Evolutionary conservation across 2,888 invertebrate genomes (phyloP), one percentile per base, ranked within the genome.

Genomic region (Rhamphomyia laevipes): DNA sequence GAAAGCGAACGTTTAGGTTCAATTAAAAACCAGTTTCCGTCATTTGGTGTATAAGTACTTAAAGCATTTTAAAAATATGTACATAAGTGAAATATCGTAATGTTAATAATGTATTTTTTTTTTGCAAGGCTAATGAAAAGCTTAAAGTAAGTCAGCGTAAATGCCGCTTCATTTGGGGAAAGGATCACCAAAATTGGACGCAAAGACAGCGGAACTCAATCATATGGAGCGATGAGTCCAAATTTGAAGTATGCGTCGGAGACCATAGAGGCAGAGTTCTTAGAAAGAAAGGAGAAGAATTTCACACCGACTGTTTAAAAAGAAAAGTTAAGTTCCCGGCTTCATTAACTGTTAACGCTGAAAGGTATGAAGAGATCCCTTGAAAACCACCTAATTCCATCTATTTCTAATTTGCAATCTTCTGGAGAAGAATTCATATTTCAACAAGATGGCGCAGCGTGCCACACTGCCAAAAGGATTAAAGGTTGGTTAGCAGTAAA

Each of bases 301-400:
- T 43, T 40, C 38, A 52, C 46, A 37, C 46, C 46, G 41, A 47
- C 40, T 52, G 51, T 42, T 38, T 48, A 43, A 53, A 45, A 47
- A 48, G 30, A 35, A 50, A 46, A 50, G 49, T 52, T 11, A 51
- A 50, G 50, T 50, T 47, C 17, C 52, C 51, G 12, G 46, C 45
- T 45, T 51, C 49, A 45, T 27, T 33, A 31, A 46, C 17, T 10
- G 43, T 50, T n/a, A 53, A 53, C 35, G 50, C 52, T 37, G 40
- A 48, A 43, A 49, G 48, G 47, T 53, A 53, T 27, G n/a, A 47
- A 13, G 47, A 50, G 5, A 55, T 51, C 27, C n/a, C 35, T 53
- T 16, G 51, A 53, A 44, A 23, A 51, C 10, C 48, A 45, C 23
- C 47, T 50, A 40, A 50, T 50, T 40, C 45, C 50, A 51, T 54